phyloP scores from a whole-genome alignment of 2,797 vertebrate species.

The Valencia hispanica region DNA sequence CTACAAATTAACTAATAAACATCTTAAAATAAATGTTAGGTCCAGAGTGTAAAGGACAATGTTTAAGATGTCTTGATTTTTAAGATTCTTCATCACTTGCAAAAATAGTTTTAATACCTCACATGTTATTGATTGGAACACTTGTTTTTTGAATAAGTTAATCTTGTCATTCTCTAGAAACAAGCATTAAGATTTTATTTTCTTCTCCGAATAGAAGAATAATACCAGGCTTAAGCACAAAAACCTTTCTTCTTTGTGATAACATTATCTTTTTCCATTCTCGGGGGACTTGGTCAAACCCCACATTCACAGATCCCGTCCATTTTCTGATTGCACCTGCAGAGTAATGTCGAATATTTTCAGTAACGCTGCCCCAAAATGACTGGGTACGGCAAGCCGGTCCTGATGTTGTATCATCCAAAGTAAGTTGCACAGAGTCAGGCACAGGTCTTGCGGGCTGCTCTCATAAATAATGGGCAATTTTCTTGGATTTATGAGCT shows the following conservation, averaged over 20 bases:
- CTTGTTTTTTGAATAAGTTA: background rate
- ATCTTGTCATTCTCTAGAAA: background rate
- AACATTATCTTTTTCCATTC: constrained; percentile 15
- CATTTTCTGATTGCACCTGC: constrained; percentile 64
- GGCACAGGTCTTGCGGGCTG: constrained; percentile 32
- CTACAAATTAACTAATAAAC: too few species aligned
- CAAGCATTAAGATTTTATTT: background rate
- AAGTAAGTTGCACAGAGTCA: constrained; percentile 22
- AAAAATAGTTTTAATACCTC: too few species aligned
- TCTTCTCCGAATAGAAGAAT: background rate
- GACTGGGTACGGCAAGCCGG: constrained; percentile 66
- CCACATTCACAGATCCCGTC: constrained; percentile 34
- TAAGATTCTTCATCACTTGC: background rate
- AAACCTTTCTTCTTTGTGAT: constrained; percentile 8
- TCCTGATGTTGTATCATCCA: constrained; percentile 59
- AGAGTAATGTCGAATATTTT: constrained; percentile 60
- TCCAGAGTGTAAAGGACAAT: too few species aligned
- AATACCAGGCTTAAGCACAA: background rate
- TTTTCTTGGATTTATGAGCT: constrained; percentile 31
- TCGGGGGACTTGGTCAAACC: constrained; percentile 4
- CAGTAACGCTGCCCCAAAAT: constrained; percentile 63
- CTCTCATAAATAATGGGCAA: constrained; percentile 47
- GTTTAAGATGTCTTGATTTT: background rate
- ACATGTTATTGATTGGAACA: background rate
- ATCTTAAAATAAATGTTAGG: too few species aligned